Evolutionary conservation across 2,888 invertebrate genomes (phyloP).

Genomic region (Halocaridina rubra): DNA sequence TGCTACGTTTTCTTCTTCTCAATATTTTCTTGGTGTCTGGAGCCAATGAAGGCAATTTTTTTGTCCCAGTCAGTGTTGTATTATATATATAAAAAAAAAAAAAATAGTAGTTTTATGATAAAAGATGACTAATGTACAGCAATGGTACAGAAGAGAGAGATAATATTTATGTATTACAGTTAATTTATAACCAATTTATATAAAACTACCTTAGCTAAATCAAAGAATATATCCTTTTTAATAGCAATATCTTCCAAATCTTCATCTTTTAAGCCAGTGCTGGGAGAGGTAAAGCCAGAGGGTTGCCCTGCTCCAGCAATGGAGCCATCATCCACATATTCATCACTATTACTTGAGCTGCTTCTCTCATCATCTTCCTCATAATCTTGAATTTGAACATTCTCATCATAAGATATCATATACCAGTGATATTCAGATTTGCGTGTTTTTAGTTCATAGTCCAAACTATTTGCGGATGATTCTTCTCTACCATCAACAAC

Average conservation of each 20-base stretch:
- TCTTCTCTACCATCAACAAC: background rate
- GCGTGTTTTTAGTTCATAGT: conserved; percentile 19
- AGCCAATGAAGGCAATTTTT: too few species aligned
- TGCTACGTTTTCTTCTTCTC: too few species aligned
- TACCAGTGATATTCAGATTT: conserved; percentile 50
- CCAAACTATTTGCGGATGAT: background rate
- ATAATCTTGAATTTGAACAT: conserved; percentile 13
- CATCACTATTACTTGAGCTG: background rate
- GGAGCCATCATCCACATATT: background rate
- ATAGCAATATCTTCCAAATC: background rate
- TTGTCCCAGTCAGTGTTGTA: too few species aligned
- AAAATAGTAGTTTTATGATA: too few species aligned
- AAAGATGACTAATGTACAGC: too few species aligned
- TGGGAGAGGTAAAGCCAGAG: background rate
- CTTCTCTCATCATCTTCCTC: conserved; percentile 18
- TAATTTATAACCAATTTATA: too few species aligned
- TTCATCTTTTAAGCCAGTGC: background rate
- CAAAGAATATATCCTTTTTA: background rate
- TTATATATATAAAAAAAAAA: too few species aligned
- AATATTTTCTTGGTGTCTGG: too few species aligned
- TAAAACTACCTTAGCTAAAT: too few species aligned
- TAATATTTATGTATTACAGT: too few species aligned
- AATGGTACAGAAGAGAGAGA: too few species aligned
- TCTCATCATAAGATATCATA: conserved; percentile 53
- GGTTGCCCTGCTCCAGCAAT: background rate